These are phyloP conservation scores for Creontiades dilutus DNA, from an alignment of 2,888 invertebrate species.

Conservation along the genomic window DNA sequence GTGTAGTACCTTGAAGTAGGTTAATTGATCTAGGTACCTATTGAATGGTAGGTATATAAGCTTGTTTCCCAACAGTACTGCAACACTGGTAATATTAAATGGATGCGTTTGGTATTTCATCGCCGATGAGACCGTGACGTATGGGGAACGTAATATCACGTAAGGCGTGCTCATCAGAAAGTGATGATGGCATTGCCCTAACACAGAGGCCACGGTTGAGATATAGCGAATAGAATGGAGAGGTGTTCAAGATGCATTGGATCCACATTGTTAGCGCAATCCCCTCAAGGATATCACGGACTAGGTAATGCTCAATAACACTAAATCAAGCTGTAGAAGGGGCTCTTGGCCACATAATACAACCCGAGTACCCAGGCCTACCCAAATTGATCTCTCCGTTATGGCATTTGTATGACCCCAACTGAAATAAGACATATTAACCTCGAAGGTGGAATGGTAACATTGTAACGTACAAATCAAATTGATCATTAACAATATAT, in stretches of 20 bases:
- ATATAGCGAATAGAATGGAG: background rate
- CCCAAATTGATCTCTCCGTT: background rate
- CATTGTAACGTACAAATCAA: too few relatives aligned
- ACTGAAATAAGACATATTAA: background rate
- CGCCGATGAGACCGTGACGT: background rate
- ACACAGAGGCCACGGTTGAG: background rate
- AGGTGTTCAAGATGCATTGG: conserved; percentile 12
- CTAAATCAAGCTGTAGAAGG: conserved; percentile 51
- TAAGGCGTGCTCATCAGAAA: conserved; percentile 20
- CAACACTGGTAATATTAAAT: background rate
- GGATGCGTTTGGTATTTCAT: background rate
- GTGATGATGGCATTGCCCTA: background rate
- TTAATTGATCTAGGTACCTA: too few relatives aligned
- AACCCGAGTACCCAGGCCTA: background rate
- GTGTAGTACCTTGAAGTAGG: too few relatives aligned
- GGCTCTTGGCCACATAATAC: conserved; percentile 37
- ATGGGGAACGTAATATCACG: background rate
- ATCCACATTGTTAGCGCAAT: conserved; percentile 24
- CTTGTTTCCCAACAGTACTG: too few relatives aligned
- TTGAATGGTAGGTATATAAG: too few relatives aligned
- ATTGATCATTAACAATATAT: too few relatives aligned
- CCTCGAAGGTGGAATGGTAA: too few relatives aligned
- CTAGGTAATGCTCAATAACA: conserved; percentile 54
- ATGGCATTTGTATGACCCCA: background rate
- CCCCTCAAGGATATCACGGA: conserved; percentile 13